Evolutionary conservation across 1,140 invertebrate genomes (phyloP), one percentile per base, ranked within the genome.

Genomic region (Ganaspis sp.): DNA sequence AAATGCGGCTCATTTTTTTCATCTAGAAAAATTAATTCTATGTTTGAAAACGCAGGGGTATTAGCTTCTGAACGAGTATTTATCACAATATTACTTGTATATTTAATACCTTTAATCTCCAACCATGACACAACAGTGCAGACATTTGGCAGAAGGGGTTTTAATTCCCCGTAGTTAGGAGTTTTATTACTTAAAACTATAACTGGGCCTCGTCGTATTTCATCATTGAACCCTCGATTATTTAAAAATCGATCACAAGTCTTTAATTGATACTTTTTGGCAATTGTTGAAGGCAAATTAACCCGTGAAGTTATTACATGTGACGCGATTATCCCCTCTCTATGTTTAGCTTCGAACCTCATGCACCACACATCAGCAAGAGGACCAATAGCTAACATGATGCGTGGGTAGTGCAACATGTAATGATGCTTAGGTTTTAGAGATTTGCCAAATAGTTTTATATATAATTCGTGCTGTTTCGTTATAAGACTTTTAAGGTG

Each of bases 311-410:
- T 45, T 23, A 73, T 73, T 15, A 75, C 37, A 19, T 80, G 70
- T 3, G 72, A 64, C 37, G 0, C 17, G 21, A 79, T 53, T 79
- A 70, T 76, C 42, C 34, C 45, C 70, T 73, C 37, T 26, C 76
- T 78, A 37, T 81, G 76, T 21, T 78, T 81, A 1, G 74, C 74
- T 74, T 81, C 76, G 12, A 69, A 76, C n/a, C 76, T 73, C 76
- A 81, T 76, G 17, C n/a, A 9, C 71, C 79, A 78, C 37, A 76
- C 15, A 37, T 81, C 9, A 38, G 78, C 21, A 11, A 81, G 42
- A 1, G 74, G 76, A 23, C 79, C 74, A 8, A 76, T 26, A 34
- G 73, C 29, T 38, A 12, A 4, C 19, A 81, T 75, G 1, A 81
- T 21, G 1, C 15, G 29, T 17, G 79, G 69, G 21, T 81, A 81